phyloP scores from a whole-genome alignment of 2,888 invertebrate genomes.

The Anaspis maculata region DNA sequence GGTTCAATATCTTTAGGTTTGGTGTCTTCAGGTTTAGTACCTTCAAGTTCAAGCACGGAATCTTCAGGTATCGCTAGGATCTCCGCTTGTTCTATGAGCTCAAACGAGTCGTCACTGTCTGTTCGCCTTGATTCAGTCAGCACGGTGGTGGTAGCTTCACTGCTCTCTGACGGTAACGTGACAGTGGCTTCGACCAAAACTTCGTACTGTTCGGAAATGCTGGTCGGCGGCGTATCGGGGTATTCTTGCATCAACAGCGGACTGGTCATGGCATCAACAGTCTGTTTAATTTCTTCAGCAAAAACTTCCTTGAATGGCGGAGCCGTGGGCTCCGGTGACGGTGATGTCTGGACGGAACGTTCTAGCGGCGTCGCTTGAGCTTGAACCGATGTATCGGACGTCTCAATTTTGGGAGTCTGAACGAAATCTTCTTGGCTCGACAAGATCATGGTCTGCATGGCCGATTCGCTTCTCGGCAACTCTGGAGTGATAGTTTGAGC shows the following conservation, averaged over 20 bases:
- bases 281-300: slow-evolving; percentile 38
- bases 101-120: slow-evolving; percentile 5
- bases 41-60: slow-evolving; percentile 5
- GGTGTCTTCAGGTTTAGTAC: slow-evolving; percentile 1
- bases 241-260: slow-evolving; percentile 44
- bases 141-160: slow-evolving; percentile 12
- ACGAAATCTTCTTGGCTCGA: slow-evolving; percentile 33
- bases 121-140: slow-evolving; percentile 1
- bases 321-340: slow-evolving; percentile 42
- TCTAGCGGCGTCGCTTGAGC: slow-evolving; percentile 24
- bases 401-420: slow-evolving; percentile 37
- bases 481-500: slow-evolving; percentile 34
- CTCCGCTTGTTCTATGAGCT: neutral
- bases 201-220: slow-evolving; percentile 43
- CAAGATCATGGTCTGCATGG: slow-evolving; percentile 34
- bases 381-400: slow-evolving; percentile 29
- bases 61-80: neutral
- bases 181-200: slow-evolving; percentile 53
- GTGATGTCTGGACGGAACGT: slow-evolving; percentile 50
- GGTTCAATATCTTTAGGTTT: neutral
- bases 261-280: slow-evolving; percentile 52
- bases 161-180: slow-evolving; percentile 42
- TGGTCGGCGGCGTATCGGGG: slow-evolving; percentile 18
- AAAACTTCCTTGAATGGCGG: slow-evolving; percentile 23
- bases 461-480: slow-evolving; percentile 30